phyloP scores from a whole-genome alignment of 2,888 invertebrate species.

The Troides helena region DNA sequence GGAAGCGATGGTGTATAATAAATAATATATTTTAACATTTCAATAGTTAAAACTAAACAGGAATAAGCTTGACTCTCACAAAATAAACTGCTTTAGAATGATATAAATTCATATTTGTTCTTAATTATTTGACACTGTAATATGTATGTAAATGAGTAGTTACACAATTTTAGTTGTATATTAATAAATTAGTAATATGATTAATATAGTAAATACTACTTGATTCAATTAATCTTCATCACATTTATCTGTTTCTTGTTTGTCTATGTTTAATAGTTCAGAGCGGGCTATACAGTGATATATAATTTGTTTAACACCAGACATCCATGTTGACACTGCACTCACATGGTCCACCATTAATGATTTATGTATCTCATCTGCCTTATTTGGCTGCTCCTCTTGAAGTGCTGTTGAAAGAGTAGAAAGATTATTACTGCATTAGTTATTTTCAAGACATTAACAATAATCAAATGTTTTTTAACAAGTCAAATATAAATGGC shows the following conservation, averaged over 20 bases:
- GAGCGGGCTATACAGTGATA: slow-evolving; percentile 68
- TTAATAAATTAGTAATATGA: neutral
- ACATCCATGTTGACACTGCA: slow-evolving; percentile 81
- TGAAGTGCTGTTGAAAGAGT: slow-evolving; percentile 63
- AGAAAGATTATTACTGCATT: neutral
- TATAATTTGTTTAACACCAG: slow-evolving; percentile 81
- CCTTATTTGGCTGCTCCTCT: slow-evolving; percentile 67
- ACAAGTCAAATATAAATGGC: too few species aligned
- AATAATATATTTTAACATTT: neutral
- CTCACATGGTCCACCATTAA: slow-evolving; percentile 82
- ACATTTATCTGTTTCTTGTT: slow-evolving; percentile 43
- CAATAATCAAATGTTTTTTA: neutral
- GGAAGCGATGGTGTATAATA: too few species aligned
- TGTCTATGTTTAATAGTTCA: slow-evolving; percentile 67
- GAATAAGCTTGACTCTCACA: neutral
- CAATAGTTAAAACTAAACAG: neutral
- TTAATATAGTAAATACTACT: neutral
- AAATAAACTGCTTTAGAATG: neutral
- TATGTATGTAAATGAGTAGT: neutral
- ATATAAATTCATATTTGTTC: neutral
- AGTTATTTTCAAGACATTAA: neutral
- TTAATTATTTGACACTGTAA: neutral
- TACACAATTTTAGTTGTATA: neutral
- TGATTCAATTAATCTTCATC: slow-evolving; percentile 2
- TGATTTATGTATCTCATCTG: slow-evolving; percentile 80